phyloP scores from a whole-genome alignment of 2,113 vertebrate genomes.

The Felis chaus region DNA sequence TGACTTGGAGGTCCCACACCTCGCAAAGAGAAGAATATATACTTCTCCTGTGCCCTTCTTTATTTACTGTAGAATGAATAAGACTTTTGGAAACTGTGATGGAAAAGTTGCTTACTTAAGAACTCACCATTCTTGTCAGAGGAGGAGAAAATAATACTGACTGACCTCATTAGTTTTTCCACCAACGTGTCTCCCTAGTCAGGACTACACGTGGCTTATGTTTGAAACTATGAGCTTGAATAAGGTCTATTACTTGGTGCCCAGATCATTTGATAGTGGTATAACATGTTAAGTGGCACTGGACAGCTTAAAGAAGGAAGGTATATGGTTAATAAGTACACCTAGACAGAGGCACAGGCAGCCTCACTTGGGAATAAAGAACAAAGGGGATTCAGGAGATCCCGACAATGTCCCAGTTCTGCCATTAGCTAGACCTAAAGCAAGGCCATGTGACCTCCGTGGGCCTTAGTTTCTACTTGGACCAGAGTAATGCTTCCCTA shows the following conservation, averaged over 20 bases:
- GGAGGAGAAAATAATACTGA: constrained; percentile 52
- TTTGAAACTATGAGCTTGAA: neutral
- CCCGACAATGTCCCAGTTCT: neutral
- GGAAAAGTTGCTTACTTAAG: constrained; percentile 64
- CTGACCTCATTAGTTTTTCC: constrained; percentile 65
- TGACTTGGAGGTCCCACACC: neutral
- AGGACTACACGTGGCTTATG: neutral
- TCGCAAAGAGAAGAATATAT: neutral
- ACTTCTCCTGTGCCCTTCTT: neutral
- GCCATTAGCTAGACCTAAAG: neutral
- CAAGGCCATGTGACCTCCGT: neutral
- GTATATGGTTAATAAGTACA: neutral
- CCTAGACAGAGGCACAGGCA: neutral
- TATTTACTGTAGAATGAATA: neutral
- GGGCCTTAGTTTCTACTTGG: neutral
- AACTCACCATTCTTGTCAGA: constrained; percentile 55
- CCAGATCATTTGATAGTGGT: neutral
- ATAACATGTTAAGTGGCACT: neutral
- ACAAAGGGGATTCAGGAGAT: neutral
- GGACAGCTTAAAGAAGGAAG: neutral
- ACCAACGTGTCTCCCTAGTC: neutral
- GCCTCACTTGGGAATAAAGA: neutral
- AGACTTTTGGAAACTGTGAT: constrained; percentile 42
- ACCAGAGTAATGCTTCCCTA: neutral
- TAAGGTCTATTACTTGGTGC: neutral